Evolutionary conservation across 2,113 vertebrate genomes (phyloP).

Genomic region (Miniopterus natalensis): DNA sequence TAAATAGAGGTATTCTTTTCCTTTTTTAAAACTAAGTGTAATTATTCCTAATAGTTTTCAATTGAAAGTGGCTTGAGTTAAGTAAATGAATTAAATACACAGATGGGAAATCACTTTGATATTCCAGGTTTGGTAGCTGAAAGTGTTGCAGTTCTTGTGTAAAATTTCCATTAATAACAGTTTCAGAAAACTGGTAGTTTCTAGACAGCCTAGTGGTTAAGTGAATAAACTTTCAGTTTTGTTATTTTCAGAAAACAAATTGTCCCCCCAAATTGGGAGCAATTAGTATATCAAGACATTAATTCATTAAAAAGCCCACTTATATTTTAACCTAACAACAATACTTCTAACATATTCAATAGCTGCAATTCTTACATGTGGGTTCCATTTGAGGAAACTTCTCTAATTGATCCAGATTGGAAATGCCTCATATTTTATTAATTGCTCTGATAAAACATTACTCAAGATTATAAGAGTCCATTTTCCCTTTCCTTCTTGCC

Average conservation of each 20-base stretch:
- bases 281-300: neutral
- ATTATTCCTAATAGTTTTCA: constrained; percentile 58
- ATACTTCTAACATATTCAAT: neutral
- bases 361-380: neutral
- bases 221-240: constrained; percentile 42
- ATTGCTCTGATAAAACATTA: constrained; percentile 5
- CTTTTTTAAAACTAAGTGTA: constrained; percentile 25
- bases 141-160: neutral
- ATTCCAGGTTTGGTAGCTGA: neutral
- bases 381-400: neutral
- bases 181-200: constrained; percentile 50
- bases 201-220: neutral
- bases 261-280: neutral
- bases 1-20: neutral
- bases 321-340: neutral
- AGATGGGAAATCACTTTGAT: constrained; percentile 17
- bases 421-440: constrained; percentile 49
- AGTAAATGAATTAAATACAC: constrained; percentile 48
- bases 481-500: neutral
- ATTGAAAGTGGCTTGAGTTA: constrained; percentile 51
- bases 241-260: constrained; percentile 44
- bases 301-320: neutral
- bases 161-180: constrained; percentile 53
- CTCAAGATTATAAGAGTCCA: neutral
- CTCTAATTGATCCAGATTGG: neutral